Percentiles rank a stretch among this genome's conserved stretches.
Evolutionary conservation across 2,113 vertebrate genomes (phyloP).

Genomic region (Nesoenas mayeri): DNA sequence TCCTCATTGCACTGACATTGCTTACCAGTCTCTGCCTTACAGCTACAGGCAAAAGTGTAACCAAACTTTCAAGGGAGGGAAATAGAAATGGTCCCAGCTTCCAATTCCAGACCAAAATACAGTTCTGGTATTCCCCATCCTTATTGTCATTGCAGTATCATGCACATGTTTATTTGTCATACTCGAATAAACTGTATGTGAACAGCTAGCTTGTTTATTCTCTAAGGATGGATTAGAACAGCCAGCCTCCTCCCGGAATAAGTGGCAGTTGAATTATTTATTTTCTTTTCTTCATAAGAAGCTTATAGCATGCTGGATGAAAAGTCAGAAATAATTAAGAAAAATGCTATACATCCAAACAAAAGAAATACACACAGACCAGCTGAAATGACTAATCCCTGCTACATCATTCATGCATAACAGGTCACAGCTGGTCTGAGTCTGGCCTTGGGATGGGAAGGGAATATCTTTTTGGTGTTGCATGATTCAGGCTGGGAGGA

Average conservation of each 20-base stretch:
- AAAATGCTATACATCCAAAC: conserved; percentile 25
- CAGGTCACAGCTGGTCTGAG: not conserved
- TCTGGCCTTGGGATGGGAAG: not conserved
- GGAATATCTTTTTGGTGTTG: not conserved
- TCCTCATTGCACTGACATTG: not conserved
- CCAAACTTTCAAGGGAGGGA: not conserved
- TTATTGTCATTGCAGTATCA: not conserved
- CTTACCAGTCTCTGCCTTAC: not conserved
- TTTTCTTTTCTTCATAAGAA: conserved; percentile 67
- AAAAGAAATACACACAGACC: conserved; percentile 10
- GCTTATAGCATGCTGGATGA: conserved; percentile 68
- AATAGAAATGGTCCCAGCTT: not conserved
- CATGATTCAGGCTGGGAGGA: not conserved
- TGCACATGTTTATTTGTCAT: conserved; percentile 45
- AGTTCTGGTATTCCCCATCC: not conserved
- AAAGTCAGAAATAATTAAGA: conserved; percentile 74
- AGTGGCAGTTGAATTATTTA: conserved; percentile 73
- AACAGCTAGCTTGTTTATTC: conserved; percentile 68
- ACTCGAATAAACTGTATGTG: conserved; percentile 53
- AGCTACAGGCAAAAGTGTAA: not conserved
- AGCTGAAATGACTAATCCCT: not conserved
- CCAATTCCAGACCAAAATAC: not conserved
- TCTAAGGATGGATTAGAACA: conserved; percentile 70
- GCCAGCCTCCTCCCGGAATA: conserved; percentile 63
- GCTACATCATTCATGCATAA: not conserved